Base-by-base conservation (phyloP, 1,140 invertebrate species). In the Cydia amplana region DNA sequence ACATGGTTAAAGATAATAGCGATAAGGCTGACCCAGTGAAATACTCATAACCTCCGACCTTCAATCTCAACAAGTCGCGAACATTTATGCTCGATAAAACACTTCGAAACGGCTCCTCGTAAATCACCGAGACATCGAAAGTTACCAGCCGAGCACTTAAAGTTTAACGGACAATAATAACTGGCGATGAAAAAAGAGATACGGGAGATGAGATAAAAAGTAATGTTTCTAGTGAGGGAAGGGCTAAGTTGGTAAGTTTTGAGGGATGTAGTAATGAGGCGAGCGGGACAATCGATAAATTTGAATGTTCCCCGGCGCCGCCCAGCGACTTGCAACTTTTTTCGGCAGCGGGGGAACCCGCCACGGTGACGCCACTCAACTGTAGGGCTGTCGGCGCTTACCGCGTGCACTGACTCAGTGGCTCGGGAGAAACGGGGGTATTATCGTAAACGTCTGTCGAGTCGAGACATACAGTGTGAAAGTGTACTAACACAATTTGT, bases 141-240 rank as follows among this genome's bases (percentile, higher is more conserved):
- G 85, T 92, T 92, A 87, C 85, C 86, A 85, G 87, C 84, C 87
- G 80, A 92, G 89, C 88, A 91, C 91, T 92, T 92, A 91, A 92
- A 92, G 78, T 92, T 92, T 92, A 92, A 92, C 91, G 87, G 88
- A 89, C 87, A 91, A 91, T 92, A 92, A 92, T 91, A 90, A 89
- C 88, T 81, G 83, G 78, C 86, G 86, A 91, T 90, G 85, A 90
- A 90, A 89, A 90, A 89, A 87, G 74, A 87, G 83, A 85, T 83
- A 86, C 83, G 84, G 83, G 81, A 55, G 77, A 77, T 76, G 79
- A 82, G 79, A 89, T 89, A 91, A 91, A 92, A 92, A 89, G 83
- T 91, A 91, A 91, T 89, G 88, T 89, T 85, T 79, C 78, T 86
- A 84, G 86, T 86, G 83, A 72, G 74, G 79, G 84, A 89, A 91